Evolutionary conservation across 2,888 invertebrate genomes (phyloP).

Genomic region (Eudasyphora cyanicolor): DNA sequence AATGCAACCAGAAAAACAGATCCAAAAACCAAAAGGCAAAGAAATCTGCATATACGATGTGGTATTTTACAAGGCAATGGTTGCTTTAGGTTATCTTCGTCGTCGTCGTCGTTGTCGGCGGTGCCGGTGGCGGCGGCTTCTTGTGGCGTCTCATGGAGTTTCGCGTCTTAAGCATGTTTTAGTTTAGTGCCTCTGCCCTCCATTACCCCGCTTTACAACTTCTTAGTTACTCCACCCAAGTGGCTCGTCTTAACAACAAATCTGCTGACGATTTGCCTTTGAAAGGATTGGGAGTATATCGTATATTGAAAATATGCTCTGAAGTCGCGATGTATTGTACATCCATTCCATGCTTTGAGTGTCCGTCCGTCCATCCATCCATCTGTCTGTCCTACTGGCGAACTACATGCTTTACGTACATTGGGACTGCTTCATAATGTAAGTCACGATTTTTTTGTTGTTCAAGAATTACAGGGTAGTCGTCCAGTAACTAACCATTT

Average conservation of each 20-base stretch:
- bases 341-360: no score
- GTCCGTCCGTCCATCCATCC: neutral
- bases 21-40: neutral
- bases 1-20: neutral
- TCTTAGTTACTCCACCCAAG: neutral
- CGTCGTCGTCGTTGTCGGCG: neutral
- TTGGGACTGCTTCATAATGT: constrained; percentile 59
- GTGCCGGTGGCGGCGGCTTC: neutral
- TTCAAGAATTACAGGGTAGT: constrained; percentile 27
- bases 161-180: neutral
- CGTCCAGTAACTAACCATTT: neutral
- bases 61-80: neutral
- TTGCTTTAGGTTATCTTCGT: neutral
- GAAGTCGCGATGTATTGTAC: no score
- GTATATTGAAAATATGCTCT: no score
- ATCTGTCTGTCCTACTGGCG: constrained; percentile 27
- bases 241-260: neutral
- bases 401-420: neutral
- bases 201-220: neutral
- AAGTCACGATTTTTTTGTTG: constrained; percentile 67
- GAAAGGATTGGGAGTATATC: no score
- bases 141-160: constrained; percentile 2
- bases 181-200: neutral
- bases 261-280: neutral
- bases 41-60: constrained; percentile 24